Evolutionary conservation across 2,113 vertebrate species (phyloP), one percentile per base, ranked within the genome.

Genomic region (Vidua macroura): DNA sequence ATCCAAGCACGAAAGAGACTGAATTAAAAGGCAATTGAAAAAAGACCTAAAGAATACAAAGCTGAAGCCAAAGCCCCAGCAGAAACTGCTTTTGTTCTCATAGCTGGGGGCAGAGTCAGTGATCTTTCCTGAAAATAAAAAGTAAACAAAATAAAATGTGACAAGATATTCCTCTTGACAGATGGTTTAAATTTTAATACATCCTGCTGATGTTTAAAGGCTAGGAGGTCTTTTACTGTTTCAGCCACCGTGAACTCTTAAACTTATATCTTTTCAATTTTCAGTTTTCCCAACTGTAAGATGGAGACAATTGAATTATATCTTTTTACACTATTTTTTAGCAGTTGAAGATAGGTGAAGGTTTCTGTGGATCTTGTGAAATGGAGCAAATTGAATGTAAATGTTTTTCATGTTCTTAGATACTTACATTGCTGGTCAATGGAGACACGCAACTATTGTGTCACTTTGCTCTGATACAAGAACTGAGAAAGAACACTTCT

Each of bases 141-240:
- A 67, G 56, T 74, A 96, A 95, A 94, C 52, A 94, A 91, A 95
- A 92, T 85, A 91, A 95, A 93, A 91, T 51, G 41, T 88, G 75
- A 86, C 75, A 90, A 76, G 67, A 43, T 70, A 64, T 64, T 95
- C 46, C 15, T 92, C 41, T 73, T 90, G 67, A 93, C 85, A 93
- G 58, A 92, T 83, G n/a, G 53, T 28, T 82, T 81, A 96, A 92
- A 83, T 95, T 82, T 81, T 73, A 92, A 83, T 90, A 28, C 28
- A 69, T 73, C 28, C 37, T 79, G 62, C 20, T 80, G 58, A 43
- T 86, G 46, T 41, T 93, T 60, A 76, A 84, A 52, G 27, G 3
- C 10, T 59, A 63, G 28, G 48, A 93, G 27, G 52, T 15, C 16
- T 79, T 82, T 75, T 60, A 15, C 30, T 76, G 2, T 41, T 74